Evolutionary conservation across 2,888 invertebrate genomes (phyloP).

Genomic region (Meteorus colon): DNA sequence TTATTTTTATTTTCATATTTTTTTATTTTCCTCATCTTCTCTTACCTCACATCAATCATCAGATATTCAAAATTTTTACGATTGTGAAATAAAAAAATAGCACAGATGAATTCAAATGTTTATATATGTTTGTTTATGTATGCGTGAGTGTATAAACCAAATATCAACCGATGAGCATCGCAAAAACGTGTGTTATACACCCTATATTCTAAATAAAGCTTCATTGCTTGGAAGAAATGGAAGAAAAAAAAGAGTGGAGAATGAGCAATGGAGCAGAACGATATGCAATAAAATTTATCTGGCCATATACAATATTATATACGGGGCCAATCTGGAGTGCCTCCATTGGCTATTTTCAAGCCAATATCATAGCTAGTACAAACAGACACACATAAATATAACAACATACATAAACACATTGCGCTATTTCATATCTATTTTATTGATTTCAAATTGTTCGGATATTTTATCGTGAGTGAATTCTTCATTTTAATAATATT

Average conservation of each 20-base stretch:
- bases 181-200: constrained; percentile 30
- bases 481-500: neutral
- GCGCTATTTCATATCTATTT: neutral
- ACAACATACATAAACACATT: neutral
- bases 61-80: neutral
- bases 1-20: constrained; percentile 16
- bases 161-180: constrained; percentile 2
- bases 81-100: neutral
- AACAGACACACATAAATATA: neutral
- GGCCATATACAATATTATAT: constrained; percentile 11
- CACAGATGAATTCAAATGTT: neutral
- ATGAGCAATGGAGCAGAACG: constrained; percentile 55
- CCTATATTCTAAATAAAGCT: constrained; percentile 61
- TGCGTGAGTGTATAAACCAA: neutral
- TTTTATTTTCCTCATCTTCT: neutral
- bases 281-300: constrained; percentile 62
- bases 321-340: constrained; percentile 25
- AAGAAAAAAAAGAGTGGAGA: constrained; percentile 18
- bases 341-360: constrained; percentile 14
- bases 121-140: neutral
- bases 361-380: neutral
- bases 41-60: neutral
- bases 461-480: constrained; percentile 24
- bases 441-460: constrained; percentile 3
- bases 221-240: constrained; percentile 36